Evolutionary conservation across 2,797 vertebrate species (phyloP), one percentile per base, ranked within the genome.

Genomic region (Oreonectes daqikongensis): DNA sequence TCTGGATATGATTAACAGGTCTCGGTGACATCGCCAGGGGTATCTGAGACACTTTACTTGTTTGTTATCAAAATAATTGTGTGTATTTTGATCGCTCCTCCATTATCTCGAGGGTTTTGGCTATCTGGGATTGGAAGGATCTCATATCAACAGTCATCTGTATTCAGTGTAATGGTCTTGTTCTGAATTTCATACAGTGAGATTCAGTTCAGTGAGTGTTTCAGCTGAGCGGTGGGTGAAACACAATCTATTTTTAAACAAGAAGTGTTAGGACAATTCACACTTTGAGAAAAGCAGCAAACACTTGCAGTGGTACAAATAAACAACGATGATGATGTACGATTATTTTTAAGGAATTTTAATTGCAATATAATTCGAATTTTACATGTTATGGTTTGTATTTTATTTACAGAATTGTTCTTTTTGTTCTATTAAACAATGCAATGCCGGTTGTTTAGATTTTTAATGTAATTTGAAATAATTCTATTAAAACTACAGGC

Each of bases 181-280:
- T 85, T 88, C 87, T 86, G 86, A 85, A 86, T 86, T 81, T 81
- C 82, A 87, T 87, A 64, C 32, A 73, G 55, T 18, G n/a, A 76
- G 70, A 84, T 85, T 81, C 85, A 79, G 78, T 86, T 82, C 81
- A 79, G 83, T 80, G 85, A 88, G 89, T 84, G 84, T 84, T 82
- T 87, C 70, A 44, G 79, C 81, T 69, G 48, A 30, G 24, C 20
- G 73, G 74, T 81, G 76, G 82, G 55, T 70, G 78, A 69, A 78
- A 72, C 81, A 81, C 88, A 28, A 8, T 89, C 81, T 87, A 72
- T 89, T 90, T 87, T 83, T 85, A 89, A 89, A 60, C 44, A 35
- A 77, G 76, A 79, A 85, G 85, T 69, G 69, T 75, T 65, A 65
- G 72, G 77, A 77, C 77, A 81, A 63, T 83, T 80, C 82, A 81